Evolutionary conservation across 2,797 vertebrate genomes (phyloP), one percentile per base, ranked within the genome.

Genomic region (Chrosomus eos): DNA sequence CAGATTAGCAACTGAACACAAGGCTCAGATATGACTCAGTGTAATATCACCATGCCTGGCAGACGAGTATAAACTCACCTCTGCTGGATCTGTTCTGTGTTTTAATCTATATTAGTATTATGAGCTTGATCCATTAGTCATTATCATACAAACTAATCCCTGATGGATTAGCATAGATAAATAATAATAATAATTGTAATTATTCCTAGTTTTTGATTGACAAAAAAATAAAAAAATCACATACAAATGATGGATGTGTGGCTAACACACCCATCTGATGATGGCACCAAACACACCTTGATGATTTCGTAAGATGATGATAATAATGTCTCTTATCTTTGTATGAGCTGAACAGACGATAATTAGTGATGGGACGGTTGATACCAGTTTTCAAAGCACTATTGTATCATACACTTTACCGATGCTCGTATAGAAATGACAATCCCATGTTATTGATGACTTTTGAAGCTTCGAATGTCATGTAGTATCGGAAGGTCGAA

Each of bases 51-150:
- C 53, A 28, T 60, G 67, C 26, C 64, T 70, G 74, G 45, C 48
- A 77, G 73, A 68, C 5, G 21, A 33, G 38, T 55, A 58, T 84
- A 60, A 79, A 84, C 83, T 79, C 53, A 84, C 75, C 67, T 84
- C 66, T 28, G 28, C 53, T 79, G 75, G 66, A 72, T 84, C 16
- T 79, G 38, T 78, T 84, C 66, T 79, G n/a, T 51, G 31, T 79
- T 84, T 84, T 71, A 38, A 84, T 84, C 83, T 84, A 79, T 84
- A 72, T 79, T 84, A 64, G 53, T 72, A 79, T 84, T 84, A 38
- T 72, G 28, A 51, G 14, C 23, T 79, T 72, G 66, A 84, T 84
- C 66, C 16, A 79, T 72, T 79, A 84, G 66, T 79, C 55, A 36
- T 18, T 18, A 31, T 62, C 83, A 71, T 62, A 72, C 48, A 64